Conservation (phyloP, 2,888 invertebrate genomes). For the Campoletis raptor region DNA sequence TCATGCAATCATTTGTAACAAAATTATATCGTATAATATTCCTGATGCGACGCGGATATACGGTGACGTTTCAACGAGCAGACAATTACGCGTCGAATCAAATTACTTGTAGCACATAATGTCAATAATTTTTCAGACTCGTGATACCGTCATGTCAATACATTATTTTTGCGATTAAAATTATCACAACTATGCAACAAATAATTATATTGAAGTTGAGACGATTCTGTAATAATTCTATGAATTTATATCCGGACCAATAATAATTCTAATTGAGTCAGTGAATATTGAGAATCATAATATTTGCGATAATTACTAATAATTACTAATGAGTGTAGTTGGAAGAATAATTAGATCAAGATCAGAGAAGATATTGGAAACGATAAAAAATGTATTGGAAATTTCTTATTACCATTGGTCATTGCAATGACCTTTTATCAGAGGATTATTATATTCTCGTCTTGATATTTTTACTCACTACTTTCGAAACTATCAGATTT, state of each 20-base stretch:
- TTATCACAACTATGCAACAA: not conserved
- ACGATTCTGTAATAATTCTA: not conserved
- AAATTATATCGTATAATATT: slow-evolving; percentile 1
- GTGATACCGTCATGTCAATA: not conserved
- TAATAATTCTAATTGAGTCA: not conserved
- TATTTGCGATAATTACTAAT: not conserved
- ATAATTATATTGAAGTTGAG: not conserved
- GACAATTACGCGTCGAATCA: not conserved
- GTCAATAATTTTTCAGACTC: not conserved
- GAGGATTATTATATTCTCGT: not conserved
- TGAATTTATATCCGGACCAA: not conserved
- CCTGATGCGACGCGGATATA: not conserved
- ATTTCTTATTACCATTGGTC: not conserved
- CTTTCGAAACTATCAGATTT: not conserved
- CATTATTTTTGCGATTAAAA: not conserved
- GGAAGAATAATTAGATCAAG: not conserved
- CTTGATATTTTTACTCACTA: not conserved
- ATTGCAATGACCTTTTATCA: not conserved
- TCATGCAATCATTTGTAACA: slow-evolving; percentile 14
- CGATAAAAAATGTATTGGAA: not conserved
- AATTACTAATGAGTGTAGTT: not conserved
- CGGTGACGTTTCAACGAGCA: slow-evolving; percentile 5
- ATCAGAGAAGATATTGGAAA: not conserved
- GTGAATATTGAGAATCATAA: not conserved
- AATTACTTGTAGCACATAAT: not conserved